Evolutionary conservation across 2,888 invertebrate species (phyloP).

Genomic region (Cyclophora punctaria): DNA sequence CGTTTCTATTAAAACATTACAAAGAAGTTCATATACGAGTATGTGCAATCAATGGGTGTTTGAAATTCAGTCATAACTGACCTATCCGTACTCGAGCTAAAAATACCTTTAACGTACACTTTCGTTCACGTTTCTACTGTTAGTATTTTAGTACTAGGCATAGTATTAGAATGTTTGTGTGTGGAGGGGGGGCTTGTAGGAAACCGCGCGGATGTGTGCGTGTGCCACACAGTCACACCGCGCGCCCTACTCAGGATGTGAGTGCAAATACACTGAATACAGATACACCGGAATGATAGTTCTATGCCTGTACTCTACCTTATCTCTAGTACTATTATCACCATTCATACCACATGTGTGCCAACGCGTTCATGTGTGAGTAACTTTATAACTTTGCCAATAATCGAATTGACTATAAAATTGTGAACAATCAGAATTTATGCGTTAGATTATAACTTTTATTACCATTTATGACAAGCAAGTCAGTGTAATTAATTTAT

Average conservation of each 20-base stretch:
- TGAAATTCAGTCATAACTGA: slow-evolving; percentile 59
- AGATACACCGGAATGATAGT: slow-evolving; percentile 63
- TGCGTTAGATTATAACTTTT: slow-evolving; percentile 46
- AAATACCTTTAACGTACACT: slow-evolving; percentile 57
- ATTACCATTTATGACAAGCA: slow-evolving; percentile 36
- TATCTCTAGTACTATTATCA: slow-evolving; percentile 45
- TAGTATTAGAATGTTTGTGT: slow-evolving; percentile 28
- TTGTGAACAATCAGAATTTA: slow-evolving; percentile 57
- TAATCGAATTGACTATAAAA: slow-evolving; percentile 61
- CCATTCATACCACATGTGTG: slow-evolving; percentile 25
- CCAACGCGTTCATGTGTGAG: slow-evolving; percentile 30
- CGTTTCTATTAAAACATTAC: too few relatives aligned
- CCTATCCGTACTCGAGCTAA: slow-evolving; percentile 64
- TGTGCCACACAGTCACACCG: slow-evolving; percentile 34
- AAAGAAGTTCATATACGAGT: not conserved
- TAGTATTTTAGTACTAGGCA: slow-evolving; percentile 33
- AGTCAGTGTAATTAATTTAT: slow-evolving; percentile 50
- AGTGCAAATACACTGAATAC: slow-evolving; percentile 63
- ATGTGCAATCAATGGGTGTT: slow-evolving; percentile 25
- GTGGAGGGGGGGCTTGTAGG: slow-evolving; percentile 40
- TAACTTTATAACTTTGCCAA: slow-evolving; percentile 56
- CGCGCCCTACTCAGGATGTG: slow-evolving; percentile 68
- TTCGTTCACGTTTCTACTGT: slow-evolving; percentile 56
- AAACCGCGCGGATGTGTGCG: slow-evolving; percentile 39
- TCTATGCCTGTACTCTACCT: slow-evolving; percentile 49